phyloP scores from a whole-genome alignment of 2,888 invertebrate species.

The Andrena trimmerana region DNA sequence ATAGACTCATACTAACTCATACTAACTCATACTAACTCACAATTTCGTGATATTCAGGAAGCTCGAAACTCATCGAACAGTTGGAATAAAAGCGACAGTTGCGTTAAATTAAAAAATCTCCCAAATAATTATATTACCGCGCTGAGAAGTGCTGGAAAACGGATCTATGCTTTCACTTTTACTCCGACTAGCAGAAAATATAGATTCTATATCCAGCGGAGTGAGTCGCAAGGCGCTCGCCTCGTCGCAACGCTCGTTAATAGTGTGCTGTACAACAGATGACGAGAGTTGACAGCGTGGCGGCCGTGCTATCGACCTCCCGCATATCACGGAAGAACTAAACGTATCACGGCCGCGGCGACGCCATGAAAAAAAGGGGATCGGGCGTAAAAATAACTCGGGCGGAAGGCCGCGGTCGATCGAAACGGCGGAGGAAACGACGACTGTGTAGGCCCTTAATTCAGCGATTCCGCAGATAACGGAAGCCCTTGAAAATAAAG shows the following conservation, averaged over 20 bases:
- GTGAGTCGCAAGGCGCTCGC: not conserved
- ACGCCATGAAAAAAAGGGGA: not conserved
- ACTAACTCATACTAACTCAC: too few species aligned
- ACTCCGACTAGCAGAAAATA: not conserved
- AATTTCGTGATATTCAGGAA: too few species aligned
- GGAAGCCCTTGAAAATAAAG: constrained; percentile 73
- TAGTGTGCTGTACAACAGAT: constrained; percentile 29
- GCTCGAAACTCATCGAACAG: too few species aligned
- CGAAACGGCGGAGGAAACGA: constrained; percentile 9
- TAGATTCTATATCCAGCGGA: not conserved
- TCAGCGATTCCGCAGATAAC: constrained; percentile 59
- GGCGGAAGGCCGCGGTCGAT: not conserved
- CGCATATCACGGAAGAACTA: not conserved
- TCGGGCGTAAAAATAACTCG: not conserved
- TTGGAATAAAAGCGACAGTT: too few species aligned
- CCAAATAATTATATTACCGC: too few species aligned
- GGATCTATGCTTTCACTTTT: constrained; percentile 7
- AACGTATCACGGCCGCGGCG: not conserved
- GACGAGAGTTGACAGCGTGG: constrained; percentile 10
- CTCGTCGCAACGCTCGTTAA: constrained; percentile 14
- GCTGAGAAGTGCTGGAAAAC: not conserved
- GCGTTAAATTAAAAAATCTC: too few species aligned
- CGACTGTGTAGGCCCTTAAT: constrained; percentile 54
- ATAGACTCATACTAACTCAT: too few species aligned
- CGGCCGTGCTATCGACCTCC: constrained; percentile 21